phyloP scores from a whole-genome alignment of 2,888 invertebrate species.

The Branchellion lobata region DNA sequence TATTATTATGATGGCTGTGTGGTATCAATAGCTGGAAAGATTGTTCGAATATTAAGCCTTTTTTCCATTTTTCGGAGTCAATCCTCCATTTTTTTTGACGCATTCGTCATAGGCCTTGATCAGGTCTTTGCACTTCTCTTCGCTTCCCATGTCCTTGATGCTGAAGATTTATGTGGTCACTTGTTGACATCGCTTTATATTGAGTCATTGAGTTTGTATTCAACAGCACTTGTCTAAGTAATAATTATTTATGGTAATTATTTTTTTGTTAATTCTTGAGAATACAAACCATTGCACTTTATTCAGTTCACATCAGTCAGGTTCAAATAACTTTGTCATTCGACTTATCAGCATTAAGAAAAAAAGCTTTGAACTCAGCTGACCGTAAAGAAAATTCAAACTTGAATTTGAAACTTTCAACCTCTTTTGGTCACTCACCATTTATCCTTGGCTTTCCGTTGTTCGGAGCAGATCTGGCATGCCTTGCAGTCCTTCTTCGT shows the following conservation, averaged over 20 bases:
- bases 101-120: conserved; percentile 39
- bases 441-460: conserved; percentile 39
- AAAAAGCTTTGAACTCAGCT: not conserved
- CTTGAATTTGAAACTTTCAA: no score
- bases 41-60: not conserved
- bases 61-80: conserved; percentile 23
- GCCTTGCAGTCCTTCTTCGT: conserved; percentile 41
- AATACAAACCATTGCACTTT: no score
- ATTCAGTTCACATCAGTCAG: no score
- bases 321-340: no score
- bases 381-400: no score
- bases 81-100: conserved; percentile 31
- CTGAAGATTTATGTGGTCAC: not conserved
- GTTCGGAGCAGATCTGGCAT: conserved; percentile 39
- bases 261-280: not conserved
- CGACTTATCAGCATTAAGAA: no score
- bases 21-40: not conserved
- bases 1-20: not conserved
- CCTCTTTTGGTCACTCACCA: conserved; percentile 10
- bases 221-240: not conserved
- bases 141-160: conserved; percentile 36
- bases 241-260: not conserved
- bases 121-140: conserved; percentile 37
- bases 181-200: not conserved
- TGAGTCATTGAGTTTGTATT: no score